These are phyloP conservation scores for Melospiza georgiana DNA, from an alignment of 2,113 vertebrate species.

Conservation along the genomic window DNA sequence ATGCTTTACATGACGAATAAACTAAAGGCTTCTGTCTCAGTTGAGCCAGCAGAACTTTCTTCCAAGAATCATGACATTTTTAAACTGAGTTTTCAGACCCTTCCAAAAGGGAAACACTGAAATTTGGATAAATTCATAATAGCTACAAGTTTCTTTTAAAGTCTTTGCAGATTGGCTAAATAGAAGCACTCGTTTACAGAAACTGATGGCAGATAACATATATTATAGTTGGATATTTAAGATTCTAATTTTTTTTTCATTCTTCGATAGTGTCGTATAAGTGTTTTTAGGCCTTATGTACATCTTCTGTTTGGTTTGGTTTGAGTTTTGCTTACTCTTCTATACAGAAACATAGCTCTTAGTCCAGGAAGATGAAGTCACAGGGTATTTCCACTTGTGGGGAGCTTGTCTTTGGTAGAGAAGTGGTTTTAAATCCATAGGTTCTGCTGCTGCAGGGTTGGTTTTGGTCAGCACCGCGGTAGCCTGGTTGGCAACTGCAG, in stretches of 20 bases:
- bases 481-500: background rate
- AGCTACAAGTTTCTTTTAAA: background rate
- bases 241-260: background rate
- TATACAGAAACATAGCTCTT: background rate
- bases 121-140: background rate
- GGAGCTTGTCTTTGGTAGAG: background rate
- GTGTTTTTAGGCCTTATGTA: fast-evolving
- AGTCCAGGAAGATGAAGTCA: background rate
- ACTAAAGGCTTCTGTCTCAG: background rate
- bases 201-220: background rate
- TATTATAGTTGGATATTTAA: background rate
- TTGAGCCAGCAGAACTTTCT: background rate
- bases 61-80: background rate
- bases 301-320: background rate
- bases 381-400: background rate
- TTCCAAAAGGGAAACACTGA: background rate
- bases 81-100: background rate
- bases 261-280: background rate
- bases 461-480: background rate
- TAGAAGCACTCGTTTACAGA: background rate
- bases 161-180: background rate
- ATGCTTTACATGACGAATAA: background rate
- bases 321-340: background rate
- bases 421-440: background rate
- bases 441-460: background rate